These are phyloP conservation scores for Montipora foliosa DNA, from an alignment of 64 coral and sea anemone genomes.

Conservation along the genomic window DNA sequence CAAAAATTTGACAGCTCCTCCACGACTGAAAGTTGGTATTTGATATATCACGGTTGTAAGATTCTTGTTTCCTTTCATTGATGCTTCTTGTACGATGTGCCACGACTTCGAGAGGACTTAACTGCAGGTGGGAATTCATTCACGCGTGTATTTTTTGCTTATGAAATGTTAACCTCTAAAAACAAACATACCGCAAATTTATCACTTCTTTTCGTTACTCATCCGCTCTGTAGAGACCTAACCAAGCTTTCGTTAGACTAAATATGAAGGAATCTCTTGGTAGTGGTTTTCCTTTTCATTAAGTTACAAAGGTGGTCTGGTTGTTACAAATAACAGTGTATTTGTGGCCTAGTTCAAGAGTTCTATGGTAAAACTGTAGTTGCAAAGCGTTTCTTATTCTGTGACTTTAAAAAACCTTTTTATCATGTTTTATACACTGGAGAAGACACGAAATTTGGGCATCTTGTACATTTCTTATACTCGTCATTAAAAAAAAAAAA, in stretches of 20 bases:
- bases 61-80: not conserved
- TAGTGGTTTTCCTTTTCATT: no score
- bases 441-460: no score
- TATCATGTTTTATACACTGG: no score
- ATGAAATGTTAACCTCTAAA: slow-evolving; percentile 43
- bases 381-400: no score
- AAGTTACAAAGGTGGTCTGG: no score
- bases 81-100: not conserved
- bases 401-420: no score
- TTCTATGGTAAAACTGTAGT: no score
- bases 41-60: not conserved
- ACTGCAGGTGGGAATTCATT: slow-evolving; percentile 12
- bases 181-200: slow-evolving; percentile 21
- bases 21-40: not conserved
- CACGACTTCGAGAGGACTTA: not conserved
- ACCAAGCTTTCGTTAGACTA: not conserved
- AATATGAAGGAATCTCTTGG: not conserved
- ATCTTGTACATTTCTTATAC: no score
- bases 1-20: not conserved
- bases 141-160: not conserved
- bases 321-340: no score
- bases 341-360: no score
- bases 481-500: no score
- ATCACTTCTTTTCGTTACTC: not conserved
- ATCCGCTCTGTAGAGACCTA: not conserved